Conservation (phyloP, 2,888 invertebrate species). For the Steinernema hermaphroditum region DNA sequence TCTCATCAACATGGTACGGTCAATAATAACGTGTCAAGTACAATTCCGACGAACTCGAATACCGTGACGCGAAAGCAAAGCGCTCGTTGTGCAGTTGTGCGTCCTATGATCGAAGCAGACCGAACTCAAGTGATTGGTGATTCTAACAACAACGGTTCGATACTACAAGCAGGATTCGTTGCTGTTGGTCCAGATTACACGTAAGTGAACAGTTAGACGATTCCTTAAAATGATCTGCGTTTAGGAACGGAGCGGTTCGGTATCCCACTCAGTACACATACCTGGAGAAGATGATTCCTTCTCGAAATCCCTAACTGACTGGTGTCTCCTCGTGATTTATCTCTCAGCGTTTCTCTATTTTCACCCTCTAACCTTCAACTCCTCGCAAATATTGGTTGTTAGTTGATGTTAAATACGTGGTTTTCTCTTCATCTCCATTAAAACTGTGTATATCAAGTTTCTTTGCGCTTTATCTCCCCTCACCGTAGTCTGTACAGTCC, state of each 20-base stretch:
- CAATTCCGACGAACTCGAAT: neutral
- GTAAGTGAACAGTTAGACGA: neutral
- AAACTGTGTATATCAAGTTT: conserved; percentile 1
- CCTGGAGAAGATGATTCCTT: conserved; percentile 21
- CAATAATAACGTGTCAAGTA: neutral
- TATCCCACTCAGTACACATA: conserved; percentile 15
- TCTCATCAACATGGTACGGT: conserved; percentile 14
- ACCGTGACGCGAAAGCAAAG: conserved; percentile 8
- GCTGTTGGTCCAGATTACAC: conserved; percentile 10
- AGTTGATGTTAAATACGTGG: conserved; percentile 22
- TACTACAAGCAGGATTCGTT: conserved; percentile 7
- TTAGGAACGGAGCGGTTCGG: neutral
- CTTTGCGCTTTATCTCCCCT: neutral
- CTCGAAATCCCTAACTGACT: conserved; percentile 10
- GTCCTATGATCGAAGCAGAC: conserved; percentile 36
- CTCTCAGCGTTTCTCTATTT: neutral
- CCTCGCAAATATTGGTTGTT: conserved; percentile 20
- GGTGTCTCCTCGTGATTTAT: neutral
- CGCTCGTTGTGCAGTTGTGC: conserved; percentile 42
- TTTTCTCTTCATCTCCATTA: conserved; percentile 14
- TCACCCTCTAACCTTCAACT: neutral
- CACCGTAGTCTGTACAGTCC: conserved; percentile 17
- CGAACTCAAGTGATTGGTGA: conserved; percentile 22
- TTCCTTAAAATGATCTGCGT: neutral
- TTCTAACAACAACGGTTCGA: neutral